phyloP scores from a whole-genome alignment of 2,888 invertebrate genomes.

The Tinea trinotella region DNA sequence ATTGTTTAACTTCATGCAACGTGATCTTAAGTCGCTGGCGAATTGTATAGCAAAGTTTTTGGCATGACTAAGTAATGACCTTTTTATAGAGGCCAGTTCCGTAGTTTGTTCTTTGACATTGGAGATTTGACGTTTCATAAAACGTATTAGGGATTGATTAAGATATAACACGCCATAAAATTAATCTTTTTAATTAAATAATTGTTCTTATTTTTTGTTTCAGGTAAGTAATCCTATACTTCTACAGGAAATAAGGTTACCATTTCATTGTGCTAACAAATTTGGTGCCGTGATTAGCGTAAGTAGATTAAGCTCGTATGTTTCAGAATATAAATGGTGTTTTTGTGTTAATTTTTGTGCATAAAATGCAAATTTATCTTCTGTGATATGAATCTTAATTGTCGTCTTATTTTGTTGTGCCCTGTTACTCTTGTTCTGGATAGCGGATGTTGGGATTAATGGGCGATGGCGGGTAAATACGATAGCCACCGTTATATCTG shows the following conservation, averaged over 20 bases:
- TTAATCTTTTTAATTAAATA: conserved; percentile 5
- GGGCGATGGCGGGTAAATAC: conserved; percentile 33
- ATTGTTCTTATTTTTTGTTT: conserved; percentile 23
- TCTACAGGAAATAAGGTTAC: neutral
- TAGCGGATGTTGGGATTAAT: conserved; percentile 39
- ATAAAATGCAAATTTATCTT: conserved; percentile 18
- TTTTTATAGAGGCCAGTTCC: conserved; percentile 17
- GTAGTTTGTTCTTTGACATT: conserved; percentile 19
- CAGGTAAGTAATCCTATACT: conserved; percentile 25
- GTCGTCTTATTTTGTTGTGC: conserved; percentile 31
- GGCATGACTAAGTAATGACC: conserved; percentile 5
- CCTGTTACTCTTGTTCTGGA: conserved; percentile 27
- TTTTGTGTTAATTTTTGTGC: conserved; percentile 15
- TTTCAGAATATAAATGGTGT: neutral
- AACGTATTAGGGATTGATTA: neutral
- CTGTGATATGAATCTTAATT: conserved; percentile 32
- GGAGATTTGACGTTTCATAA: conserved; percentile 13
- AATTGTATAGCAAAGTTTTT: conserved; percentile 8
- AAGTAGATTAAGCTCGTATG: neutral
- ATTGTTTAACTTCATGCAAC: neutral
- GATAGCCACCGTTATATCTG: conserved; percentile 32
- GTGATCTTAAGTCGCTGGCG: neutral
- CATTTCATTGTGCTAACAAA: neutral
- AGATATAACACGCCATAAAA: neutral
- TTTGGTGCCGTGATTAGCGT: neutral